Percentiles rank a stretch among this genome's conserved stretches.
phyloP scores from a whole-genome alignment of 2,888 invertebrate genomes.

The Limnephilus marmoratus region DNA sequence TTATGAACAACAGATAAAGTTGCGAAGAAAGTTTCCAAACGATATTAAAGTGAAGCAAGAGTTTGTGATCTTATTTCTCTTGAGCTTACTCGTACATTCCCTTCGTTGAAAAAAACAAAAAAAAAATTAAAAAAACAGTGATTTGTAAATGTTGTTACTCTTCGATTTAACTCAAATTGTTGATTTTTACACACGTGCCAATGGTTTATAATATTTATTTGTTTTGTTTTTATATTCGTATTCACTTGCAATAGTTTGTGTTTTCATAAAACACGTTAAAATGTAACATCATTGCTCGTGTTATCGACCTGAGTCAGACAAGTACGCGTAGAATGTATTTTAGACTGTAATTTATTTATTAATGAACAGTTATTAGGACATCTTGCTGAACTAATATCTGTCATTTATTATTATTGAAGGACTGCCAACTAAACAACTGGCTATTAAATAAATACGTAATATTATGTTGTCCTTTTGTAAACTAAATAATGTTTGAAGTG shows the following conservation, averaged over 20 bases:
- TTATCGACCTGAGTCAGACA: slow-evolving; percentile 10
- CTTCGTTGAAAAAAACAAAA: neutral
- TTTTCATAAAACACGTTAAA: neutral
- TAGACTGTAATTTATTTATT: slow-evolving; percentile 18
- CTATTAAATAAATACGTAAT: slow-evolving; percentile 5
- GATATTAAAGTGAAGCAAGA: slow-evolving; percentile 17
- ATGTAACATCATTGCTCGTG: neutral
- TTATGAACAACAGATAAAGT: slow-evolving; percentile 22
- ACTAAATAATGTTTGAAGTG: neutral
- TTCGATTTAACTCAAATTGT: neutral
- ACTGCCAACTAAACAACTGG: slow-evolving; percentile 28
- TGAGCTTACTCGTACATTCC: neutral
- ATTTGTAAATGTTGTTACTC: neutral
- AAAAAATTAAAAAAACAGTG: neutral
- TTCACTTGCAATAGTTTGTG: neutral
- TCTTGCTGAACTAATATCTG: slow-evolving; percentile 33
- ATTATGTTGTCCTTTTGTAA: neutral
- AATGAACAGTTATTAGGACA: slow-evolving; percentile 45
- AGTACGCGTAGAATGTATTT: slow-evolving; percentile 16
- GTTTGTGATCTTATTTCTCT: neutral
- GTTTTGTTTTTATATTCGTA: neutral
- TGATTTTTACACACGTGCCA: neutral
- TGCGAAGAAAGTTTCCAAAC: slow-evolving; percentile 30
- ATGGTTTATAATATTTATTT: too few relatives aligned
- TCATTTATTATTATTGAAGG: slow-evolving; percentile 18